phyloP scores from a whole-genome alignment of 92 coral and sea anemone species.

The Isaurus tuberculatus region DNA sequence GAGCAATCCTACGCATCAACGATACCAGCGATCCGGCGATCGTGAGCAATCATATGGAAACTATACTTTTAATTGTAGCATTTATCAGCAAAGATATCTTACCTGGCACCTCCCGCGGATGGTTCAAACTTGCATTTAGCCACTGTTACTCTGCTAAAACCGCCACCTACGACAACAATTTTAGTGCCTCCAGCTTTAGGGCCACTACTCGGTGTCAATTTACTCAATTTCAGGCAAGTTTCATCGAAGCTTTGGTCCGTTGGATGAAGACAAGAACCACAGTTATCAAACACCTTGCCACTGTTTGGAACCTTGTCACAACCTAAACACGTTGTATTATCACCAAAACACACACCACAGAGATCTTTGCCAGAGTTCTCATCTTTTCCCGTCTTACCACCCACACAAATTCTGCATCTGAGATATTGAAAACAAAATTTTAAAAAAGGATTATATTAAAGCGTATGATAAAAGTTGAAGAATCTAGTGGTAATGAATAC shows the following conservation, averaged over 20 bases:
- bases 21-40: no score
- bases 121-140: constrained; percentile 66
- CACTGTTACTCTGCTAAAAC: constrained; percentile 39
- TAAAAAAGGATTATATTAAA: neutral
- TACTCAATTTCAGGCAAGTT: constrained; percentile 55
- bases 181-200: constrained; percentile 38
- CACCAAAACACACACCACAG: constrained; percentile 73
- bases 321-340: constrained; percentile 56
- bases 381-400: constrained; percentile 63
- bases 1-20: no score
- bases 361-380: constrained; percentile 58
- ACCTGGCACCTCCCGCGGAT: constrained; percentile 27
- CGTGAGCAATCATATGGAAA: neutral
- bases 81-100: neutral
- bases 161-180: constrained; percentile 70
- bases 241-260: constrained; percentile 51
- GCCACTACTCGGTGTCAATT: constrained; percentile 64
- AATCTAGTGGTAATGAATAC: neutral
- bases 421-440: neutral
- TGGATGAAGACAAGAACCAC: constrained; percentile 55
- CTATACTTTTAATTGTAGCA: no score
- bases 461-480: neutral
- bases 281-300: constrained; percentile 57
- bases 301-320: constrained; percentile 68
- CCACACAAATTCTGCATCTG: constrained; percentile 68